Conservation (phyloP, 2,113 vertebrate genomes). For the Xiphias gladius region DNA sequence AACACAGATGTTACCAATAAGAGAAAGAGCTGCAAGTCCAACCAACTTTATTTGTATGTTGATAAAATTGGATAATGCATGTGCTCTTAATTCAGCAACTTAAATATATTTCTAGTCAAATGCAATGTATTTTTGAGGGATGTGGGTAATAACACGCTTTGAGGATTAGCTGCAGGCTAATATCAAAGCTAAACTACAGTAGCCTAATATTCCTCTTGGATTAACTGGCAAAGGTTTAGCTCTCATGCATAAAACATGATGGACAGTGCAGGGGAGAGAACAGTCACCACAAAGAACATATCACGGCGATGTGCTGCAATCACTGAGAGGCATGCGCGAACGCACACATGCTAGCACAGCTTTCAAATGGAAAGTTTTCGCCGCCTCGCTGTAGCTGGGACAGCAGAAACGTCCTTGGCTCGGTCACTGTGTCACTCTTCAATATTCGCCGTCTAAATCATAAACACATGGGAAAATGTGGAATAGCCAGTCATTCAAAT, state of each 20-base stretch:
- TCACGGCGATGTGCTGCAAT: slow-evolving; percentile 44
- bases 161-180: slow-evolving; percentile 56
- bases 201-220: slow-evolving; percentile 49
- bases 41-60: neutral
- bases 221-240: slow-evolving; percentile 69
- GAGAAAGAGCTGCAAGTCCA: neutral
- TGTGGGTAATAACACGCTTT: slow-evolving; percentile 29
- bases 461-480: slow-evolving; percentile 1
- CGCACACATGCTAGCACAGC: slow-evolving; percentile 24
- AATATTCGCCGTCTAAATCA: slow-evolving; percentile 16
- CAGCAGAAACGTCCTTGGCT: slow-evolving; percentile 36
- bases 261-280: slow-evolving; percentile 51
- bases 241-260: slow-evolving; percentile 77
- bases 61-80: neutral
- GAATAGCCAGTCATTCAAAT: neutral
- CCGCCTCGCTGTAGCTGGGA: slow-evolving; percentile 6
- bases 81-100: neutral
- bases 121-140: neutral
- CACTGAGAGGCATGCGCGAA: slow-evolving; percentile 19
- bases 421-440: slow-evolving; percentile 22
- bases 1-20: neutral
- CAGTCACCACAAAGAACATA: slow-evolving; percentile 40
- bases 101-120: neutral
- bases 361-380: slow-evolving; percentile 29
- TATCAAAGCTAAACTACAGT: slow-evolving; percentile 51